Evolutionary conservation across 2,888 invertebrate species (phyloP), one percentile per base, ranked within the genome.

Genomic region (Laothoe populi): DNA sequence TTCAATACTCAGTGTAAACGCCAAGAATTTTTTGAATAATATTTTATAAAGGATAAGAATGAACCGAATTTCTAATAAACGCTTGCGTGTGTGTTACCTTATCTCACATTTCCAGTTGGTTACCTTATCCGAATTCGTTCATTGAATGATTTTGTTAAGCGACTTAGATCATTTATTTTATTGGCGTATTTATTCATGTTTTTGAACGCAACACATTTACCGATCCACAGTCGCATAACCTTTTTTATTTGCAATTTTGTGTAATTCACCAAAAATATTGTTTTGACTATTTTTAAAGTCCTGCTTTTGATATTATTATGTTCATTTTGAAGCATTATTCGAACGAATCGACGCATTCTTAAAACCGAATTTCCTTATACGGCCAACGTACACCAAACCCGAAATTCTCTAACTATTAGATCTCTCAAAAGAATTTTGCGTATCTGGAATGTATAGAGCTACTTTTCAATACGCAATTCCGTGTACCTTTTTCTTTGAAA

Each of bases 41-140:
- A 10, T 53, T 35, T 1, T 53, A 53, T 71, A 71, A 67, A 57
- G 64, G 63, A 63, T 53, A 63, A 35, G 35, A 49, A 35, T 53
- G 31, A 61, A 31, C 16, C 26, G 31, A 13, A 53, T 61, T 53
- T 42, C 24, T 59, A 48, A 49, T 59, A 63, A 75, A 75, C 71
- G 76, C 67, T 70, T 68, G 79, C 78, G 72, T 77, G 76, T 71
- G 76, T 75, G 74, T 74, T 69, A 76, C 76, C 81, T 85, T 87
- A 88, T 87, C 87, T 81, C 73, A 64, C 68, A 74, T 80, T 88
- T 87, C 85, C 87, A 83, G 81, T 79, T 78, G 83, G 78, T 74
- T 86, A 79, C 74, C 75, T 79, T 75, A 74, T 77, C 78, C 73
- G 73, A 80, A 82, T 81, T 79, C 74, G 72, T 69, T 74, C 74